These are phyloP conservation scores for Mactra quadrangularis DNA, from an alignment of 1,140 invertebrate genomes.

Conservation along the genomic window DNA sequence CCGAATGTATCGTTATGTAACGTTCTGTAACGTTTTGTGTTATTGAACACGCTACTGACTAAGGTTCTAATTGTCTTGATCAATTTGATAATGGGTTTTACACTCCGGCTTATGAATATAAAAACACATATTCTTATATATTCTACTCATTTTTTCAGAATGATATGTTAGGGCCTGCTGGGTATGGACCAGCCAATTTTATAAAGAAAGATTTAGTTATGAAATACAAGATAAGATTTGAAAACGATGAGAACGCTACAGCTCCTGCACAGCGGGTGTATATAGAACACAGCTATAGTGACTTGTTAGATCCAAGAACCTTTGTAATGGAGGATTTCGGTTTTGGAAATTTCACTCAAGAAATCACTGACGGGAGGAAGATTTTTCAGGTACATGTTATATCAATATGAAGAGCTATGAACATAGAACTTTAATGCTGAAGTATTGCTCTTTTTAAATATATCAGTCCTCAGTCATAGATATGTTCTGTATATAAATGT, in stretches of 20 bases:
- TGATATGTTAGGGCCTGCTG: constrained; percentile 52
- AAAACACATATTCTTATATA: too few relatives aligned
- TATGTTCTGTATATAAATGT: too few relatives aligned
- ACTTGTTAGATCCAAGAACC: constrained; percentile 30
- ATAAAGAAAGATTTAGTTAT: constrained; percentile 28
- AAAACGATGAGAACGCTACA: constrained; percentile 56
- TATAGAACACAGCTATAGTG: constrained; percentile 30
- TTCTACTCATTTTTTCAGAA: constrained; percentile 29
- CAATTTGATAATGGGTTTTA: too few relatives aligned
- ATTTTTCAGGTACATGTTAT: constrained; percentile 24
- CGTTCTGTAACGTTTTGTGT: too few relatives aligned
- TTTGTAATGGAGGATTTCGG: constrained; percentile 40
- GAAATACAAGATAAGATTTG: constrained; percentile 57
- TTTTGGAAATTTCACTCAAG: constrained; percentile 33
- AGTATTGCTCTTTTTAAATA: too few relatives aligned
- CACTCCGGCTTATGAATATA: too few relatives aligned
- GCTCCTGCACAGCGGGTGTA: constrained; percentile 57
- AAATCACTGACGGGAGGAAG: background rate
- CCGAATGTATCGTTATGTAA: too few relatives aligned
- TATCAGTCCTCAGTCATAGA: background rate
- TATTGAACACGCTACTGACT: too few relatives aligned
- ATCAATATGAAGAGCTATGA: background rate
- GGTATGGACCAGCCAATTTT: constrained; percentile 54
- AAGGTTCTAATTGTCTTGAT: too few relatives aligned
- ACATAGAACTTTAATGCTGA: background rate